Evolutionary conservation across 2,888 invertebrate genomes (phyloP), one percentile per base, ranked within the genome.

Genomic region (Listrodromus nycthemerus): DNA sequence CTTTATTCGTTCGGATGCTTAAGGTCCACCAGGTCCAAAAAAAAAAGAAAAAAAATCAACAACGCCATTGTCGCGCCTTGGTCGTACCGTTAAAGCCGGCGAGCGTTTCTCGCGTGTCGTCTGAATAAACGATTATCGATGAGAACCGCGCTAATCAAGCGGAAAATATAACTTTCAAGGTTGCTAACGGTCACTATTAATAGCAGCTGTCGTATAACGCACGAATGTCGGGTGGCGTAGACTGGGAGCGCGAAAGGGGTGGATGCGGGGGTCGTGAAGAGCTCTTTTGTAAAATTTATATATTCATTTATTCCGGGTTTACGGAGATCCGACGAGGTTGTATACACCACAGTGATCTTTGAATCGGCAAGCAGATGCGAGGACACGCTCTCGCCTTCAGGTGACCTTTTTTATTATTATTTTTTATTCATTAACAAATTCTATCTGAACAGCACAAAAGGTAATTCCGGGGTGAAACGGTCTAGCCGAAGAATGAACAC

Each of bases 61-160:
- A 45, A 37, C 24, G 19, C 8, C 37, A 24, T 73, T 8, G 45
- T 63, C 45, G 55, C 41, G 27, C 55, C 45, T 70, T 81, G 41
- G 74, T 69, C 61, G 50, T 61, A 4, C 7, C 55, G 13, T 21
- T 13, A 55, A 10, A 21, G 21, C 55, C 21, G 24, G 10, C 24
- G 24, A 24, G 24, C 37, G 19, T 41, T 61, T 50, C 30, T 69
- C 83, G 69, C 55, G 52, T 61, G 73, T 77, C 74, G 80, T 83
- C 66, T 82, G 86, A 84, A 78, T 82, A 87, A 88, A 83, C 84
- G 88, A 89, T 89, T 87, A 89, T 87, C 86, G 88, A 86, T 63
- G 70, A 80, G 45, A 63, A 45, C 61, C 76, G 70, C 52, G 82
- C 37, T 88, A 87, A 87, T 87, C 87, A 84, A 77, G 87, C 75